A percentile compares a stretch with the other conserved stretches of the same genome.
phyloP scores from a whole-genome alignment of 2,113 vertebrate genomes.

The Macquaria ambigua region DNA sequence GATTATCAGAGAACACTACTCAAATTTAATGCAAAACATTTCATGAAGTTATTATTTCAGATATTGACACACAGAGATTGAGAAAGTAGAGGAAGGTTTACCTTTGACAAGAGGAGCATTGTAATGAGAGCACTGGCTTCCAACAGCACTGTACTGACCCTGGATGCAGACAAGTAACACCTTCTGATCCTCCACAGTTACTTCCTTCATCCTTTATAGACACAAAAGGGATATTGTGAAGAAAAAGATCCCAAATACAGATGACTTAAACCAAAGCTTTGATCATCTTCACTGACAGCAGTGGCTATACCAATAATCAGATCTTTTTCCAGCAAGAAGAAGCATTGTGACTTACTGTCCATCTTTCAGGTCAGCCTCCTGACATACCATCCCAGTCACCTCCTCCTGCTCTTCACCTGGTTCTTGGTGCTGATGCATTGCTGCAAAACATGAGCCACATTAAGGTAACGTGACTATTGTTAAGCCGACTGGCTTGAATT shows the following conservation, averaged over 20 bases:
- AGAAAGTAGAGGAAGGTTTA: slow-evolving; percentile 46
- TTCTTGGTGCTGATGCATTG: slow-evolving; percentile 46
- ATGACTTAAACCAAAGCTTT: not conserved
- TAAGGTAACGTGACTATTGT: not conserved
- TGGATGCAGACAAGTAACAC: slow-evolving; percentile 86
- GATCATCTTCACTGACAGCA: not conserved
- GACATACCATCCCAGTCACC: slow-evolving; percentile 85
- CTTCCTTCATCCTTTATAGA: slow-evolving; percentile 87
- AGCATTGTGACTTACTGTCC: slow-evolving; percentile 86
- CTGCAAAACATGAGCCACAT: slow-evolving; percentile 5
- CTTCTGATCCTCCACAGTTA: slow-evolving; percentile 80
- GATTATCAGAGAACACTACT: slow-evolving; percentile 19
- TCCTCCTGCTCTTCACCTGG: slow-evolving; percentile 40
- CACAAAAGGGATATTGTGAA: not conserved
- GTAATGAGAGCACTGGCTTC: slow-evolving; percentile 89
- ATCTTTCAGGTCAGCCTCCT: slow-evolving; percentile 86
- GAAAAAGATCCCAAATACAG: not conserved
- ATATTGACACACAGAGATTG: not conserved
- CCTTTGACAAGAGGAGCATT: slow-evolving; percentile 89
- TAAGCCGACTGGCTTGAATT: not conserved
- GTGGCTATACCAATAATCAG: not conserved
- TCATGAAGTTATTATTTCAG: rapidly evolving
- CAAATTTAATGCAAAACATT: not conserved
- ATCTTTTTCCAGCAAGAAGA: not conserved
- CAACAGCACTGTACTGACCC: slow-evolving; percentile 86